Evolutionary conservation across 2,113 vertebrate species (phyloP), one percentile per base, ranked within the genome.

Genomic region (Chaetops frenatus): DNA sequence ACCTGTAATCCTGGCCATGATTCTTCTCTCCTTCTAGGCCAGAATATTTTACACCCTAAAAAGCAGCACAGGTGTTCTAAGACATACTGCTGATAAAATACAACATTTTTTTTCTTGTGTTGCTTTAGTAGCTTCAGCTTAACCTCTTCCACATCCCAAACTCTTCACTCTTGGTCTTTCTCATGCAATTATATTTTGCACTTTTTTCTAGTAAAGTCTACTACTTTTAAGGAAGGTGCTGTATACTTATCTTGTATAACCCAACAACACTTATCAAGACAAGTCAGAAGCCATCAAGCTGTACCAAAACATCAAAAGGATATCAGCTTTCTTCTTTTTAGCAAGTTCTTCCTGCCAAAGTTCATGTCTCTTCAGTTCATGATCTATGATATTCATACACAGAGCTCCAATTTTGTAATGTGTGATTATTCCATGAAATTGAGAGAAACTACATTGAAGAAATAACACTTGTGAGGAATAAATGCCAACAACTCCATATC

Each of bases 281-380:
- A 60, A 84, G 35, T 38, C 38, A 88, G 51, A 90, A 94, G 11
- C 13, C 60, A 58, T 31, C 17, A 64, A 65, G 17, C 56, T 67
- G 44, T 10, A 36, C 56, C 60, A 83, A 21, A 61, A 47, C 13
- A 90, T 14, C 66, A 58, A 98, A 99, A 99, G 98, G 99, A 99
- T 99, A 99, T 99, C 98, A 95, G 98, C 98, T 96, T 98, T 98
- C 96, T 98, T 99, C 97, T 99, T 99, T 97, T 99, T 99, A 97
- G 98, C 98, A 81, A 99, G 98, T 89, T 99, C 99, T 45, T 99
- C 99, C 90, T 99, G 98, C 99, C 99, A 99, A 86, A 99, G 98
- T 84, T 99, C 98, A 20, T 98, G 99, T 92, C 98, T 98, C 98
- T 99, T 99, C 97, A 99, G 98, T 87, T 99, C 99, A 73, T 99